A percentile compares a stretch with the other conserved stretches of the same genome.
Evolutionary conservation across 2,888 invertebrate genomes (phyloP).

Genomic region (Physocephala rufipes): DNA sequence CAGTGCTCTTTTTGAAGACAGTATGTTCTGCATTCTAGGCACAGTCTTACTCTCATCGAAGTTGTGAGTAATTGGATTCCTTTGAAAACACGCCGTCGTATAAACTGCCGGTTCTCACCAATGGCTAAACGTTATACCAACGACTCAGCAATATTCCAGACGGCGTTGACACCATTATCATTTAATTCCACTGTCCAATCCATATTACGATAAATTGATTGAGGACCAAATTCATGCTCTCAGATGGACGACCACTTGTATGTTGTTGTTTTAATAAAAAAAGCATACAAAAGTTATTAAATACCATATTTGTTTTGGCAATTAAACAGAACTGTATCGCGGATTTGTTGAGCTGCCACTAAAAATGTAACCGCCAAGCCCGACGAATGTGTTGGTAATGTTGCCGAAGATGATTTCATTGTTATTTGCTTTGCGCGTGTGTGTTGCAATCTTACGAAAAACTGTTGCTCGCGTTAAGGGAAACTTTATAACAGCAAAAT

Average conservation of each 20-base stretch:
- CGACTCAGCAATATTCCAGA: neutral
- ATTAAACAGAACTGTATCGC: conserved; percentile 39
- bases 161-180: neutral
- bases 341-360: neutral
- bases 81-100: conserved; percentile 21
- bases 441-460: conserved; percentile 58
- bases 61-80: conserved; percentile 22
- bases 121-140: neutral
- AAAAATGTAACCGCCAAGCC: conserved; percentile 48
- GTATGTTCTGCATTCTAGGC: neutral
- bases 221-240: conserved; percentile 10
- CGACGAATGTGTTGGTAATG: conserved; percentile 25
- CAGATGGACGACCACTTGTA: conserved; percentile 29
- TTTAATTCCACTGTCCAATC: conserved; percentile 13
- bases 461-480: conserved; percentile 55
- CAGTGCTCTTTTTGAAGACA: conserved; percentile 6
- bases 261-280: conserved; percentile 33
- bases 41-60: neutral
- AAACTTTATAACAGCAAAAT: conserved; percentile 57
- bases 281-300: conserved; percentile 10
- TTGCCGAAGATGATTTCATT: conserved; percentile 53
- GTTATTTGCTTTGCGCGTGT: conserved; percentile 60
- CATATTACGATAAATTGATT: neutral
- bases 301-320: conserved; percentile 44
- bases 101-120: neutral